These are phyloP conservation scores for Drosophila suboccidentalis DNA, from an alignment of 2,888 invertebrate species.

Conservation along the genomic window DNA sequence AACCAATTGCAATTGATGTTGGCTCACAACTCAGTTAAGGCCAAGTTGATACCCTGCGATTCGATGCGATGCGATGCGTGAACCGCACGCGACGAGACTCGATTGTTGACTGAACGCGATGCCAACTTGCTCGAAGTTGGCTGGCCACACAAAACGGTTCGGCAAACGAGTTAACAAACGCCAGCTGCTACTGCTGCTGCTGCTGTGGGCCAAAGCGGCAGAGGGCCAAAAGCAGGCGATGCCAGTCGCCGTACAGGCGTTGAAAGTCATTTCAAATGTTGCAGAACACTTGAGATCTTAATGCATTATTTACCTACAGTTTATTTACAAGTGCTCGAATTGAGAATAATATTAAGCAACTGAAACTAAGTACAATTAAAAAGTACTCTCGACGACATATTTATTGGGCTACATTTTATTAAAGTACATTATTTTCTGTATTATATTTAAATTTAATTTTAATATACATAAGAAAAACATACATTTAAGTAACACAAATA, in stretches of 20 bases:
- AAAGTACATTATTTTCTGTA: neutral
- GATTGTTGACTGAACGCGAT: conserved; percentile 58
- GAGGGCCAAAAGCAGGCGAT: neutral
- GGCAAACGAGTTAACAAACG: conserved; percentile 40
- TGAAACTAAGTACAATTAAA: neutral
- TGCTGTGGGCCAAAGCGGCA: conserved; percentile 3
- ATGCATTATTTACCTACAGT: conserved; percentile 13
- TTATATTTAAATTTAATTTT: neutral
- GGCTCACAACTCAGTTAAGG: conserved; percentile 22
- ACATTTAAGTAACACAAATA: neutral
- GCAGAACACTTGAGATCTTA: conserved; percentile 33
- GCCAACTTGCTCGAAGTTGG: conserved; percentile 52
- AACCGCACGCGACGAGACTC: conserved; percentile 67
- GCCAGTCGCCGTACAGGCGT: conserved; percentile 20
- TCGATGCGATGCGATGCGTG: conserved; percentile 40
- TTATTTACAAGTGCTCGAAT: neutral
- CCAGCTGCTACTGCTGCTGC: conserved; percentile 23
- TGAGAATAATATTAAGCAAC: neutral
- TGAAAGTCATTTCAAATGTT: conserved; percentile 43
- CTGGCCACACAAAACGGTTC: conserved; percentile 38
- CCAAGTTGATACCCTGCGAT: conserved; percentile 20
- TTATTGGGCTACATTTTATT: neutral
- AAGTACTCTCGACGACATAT: neutral
- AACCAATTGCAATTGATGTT: conserved; percentile 21
- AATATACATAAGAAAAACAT: too few relatives aligned